phyloP scores from a whole-genome alignment of 2,888 invertebrate species.

The Cheilosia scutellata region DNA sequence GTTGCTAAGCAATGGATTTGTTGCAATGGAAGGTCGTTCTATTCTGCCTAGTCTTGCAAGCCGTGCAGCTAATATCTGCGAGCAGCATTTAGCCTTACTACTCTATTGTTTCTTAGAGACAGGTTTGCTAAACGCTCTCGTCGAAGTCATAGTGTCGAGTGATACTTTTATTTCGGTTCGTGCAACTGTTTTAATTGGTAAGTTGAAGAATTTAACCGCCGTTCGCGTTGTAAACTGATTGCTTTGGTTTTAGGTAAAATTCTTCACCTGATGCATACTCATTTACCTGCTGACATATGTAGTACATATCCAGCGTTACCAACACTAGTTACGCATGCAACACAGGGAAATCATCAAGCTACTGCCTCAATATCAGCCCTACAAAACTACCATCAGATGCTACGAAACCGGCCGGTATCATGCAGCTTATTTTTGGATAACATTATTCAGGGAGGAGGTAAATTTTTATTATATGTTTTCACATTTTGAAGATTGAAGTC shows the following conservation, averaged over 20 bases:
- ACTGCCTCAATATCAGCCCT: constrained; percentile 92
- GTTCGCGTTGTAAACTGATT: neutral
- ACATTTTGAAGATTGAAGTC: constrained; percentile 31
- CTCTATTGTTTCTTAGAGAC: constrained; percentile 95
- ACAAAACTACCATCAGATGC: constrained; percentile 90
- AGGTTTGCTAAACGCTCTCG: constrained; percentile 94
- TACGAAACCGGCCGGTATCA: constrained; percentile 92
- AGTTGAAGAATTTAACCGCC: neutral
- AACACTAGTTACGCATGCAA: constrained; percentile 91
- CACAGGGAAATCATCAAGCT: constrained; percentile 91
- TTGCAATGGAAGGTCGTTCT: constrained; percentile 95
- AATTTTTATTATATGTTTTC: neutral
- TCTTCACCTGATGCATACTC: constrained; percentile 92
- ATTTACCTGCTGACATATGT: constrained; percentile 94
- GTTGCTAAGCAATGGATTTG: constrained; percentile 96
- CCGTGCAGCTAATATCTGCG: constrained; percentile 94
- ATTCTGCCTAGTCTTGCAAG: constrained; percentile 94
- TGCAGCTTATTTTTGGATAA: constrained; percentile 93
- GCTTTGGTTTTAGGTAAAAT: constrained; percentile 87
- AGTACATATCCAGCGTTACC: constrained; percentile 93
- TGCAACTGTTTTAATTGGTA: constrained; percentile 94
- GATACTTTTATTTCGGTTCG: constrained; percentile 96
- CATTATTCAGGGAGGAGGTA: constrained; percentile 87
- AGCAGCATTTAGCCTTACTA: constrained; percentile 95
- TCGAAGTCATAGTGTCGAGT: constrained; percentile 95